Base-by-base conservation (phyloP, 2,113 vertebrate species). In the Gymnocephalus cernua region DNA sequence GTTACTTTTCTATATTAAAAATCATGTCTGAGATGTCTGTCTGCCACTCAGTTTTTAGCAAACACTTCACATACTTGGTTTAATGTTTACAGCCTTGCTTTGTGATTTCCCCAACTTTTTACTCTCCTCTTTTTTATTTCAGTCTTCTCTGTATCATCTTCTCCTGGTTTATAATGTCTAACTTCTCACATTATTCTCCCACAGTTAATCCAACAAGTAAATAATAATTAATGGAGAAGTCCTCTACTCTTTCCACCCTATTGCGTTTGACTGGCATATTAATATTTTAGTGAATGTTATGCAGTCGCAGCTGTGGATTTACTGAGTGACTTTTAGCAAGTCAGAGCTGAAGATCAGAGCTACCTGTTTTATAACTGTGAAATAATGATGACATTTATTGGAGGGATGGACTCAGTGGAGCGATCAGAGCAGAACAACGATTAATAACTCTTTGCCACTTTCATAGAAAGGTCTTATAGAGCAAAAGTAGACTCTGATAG, bases 381-480 rank as follows among this genome's bases (percentile, higher is more conserved):
- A 83, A 51, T 73, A 62, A 81, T 76, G 59, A 75, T 38, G 74
- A 68, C 70, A 57, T 78, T 83, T 62, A 77, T 85, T 77, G 58
- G 59, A 80, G 41, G 71, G 23, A 77, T 74, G 68, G 73, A 78
- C 48, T 69, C 73, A 48, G 53, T 62, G 64, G 72, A 79, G 74
- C 45, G 48, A 66, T 63, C 15, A 38, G 47, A 71, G 56, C 65
- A 69, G 16, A 66, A 67, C 27, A 48, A 16, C 48, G 27, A 19
- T 67, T 21, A 51, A 23, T 70, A 48, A 38, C n/a, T 77, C 27
- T 58, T 51, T 77, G 21, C 32, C 50, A 25, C 64, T 57, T 59
- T 2, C 47, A 38, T 25, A 59, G 47, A 51, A 44, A 62, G 23
- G 70, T 76, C 56, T 38, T 25, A 57, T 1, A 53, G 65, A 41